Percentiles rank a stretch among this genome's conserved stretches.
These are phyloP conservation scores for Erebia ligea DNA, from an alignment of 2,888 invertebrate species.

Conservation along the genomic window DNA sequence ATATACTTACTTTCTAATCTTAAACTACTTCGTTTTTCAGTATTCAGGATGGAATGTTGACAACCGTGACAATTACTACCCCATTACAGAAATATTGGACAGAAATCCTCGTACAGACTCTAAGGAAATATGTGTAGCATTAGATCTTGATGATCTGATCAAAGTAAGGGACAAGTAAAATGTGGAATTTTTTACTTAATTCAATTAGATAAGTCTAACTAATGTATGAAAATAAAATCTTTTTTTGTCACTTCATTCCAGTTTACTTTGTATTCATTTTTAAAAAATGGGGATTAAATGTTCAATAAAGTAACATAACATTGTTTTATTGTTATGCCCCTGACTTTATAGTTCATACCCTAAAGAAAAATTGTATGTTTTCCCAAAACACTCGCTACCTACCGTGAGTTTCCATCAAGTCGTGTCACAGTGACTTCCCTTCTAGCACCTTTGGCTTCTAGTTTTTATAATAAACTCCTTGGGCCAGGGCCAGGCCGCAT, in stretches of 20 bases:
- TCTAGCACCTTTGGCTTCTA: too few species aligned
- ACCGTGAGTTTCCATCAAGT: too few species aligned
- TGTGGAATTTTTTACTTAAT: conserved; percentile 66
- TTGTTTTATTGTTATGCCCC: conserved; percentile 38
- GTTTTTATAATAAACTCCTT: too few species aligned
- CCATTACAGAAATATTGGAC: conserved; percentile 82
- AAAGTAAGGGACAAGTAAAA: conserved; percentile 81
- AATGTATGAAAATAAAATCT: conserved; percentile 64
- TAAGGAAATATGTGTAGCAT: conserved; percentile 81
- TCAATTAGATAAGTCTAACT: conserved; percentile 76
- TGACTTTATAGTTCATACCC: conserved; percentile 18
- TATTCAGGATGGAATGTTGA: conserved; percentile 85
- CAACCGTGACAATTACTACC: conserved; percentile 83
- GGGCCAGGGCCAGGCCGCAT: too few species aligned
- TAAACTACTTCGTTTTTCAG: conserved; percentile 60
- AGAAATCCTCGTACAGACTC: conserved; percentile 79
- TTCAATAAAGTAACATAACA: conserved; percentile 62
- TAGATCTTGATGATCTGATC: conserved; percentile 81
- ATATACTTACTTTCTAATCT: conserved; percentile 21
- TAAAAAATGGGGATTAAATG: conserved; percentile 76
- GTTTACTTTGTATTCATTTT: conserved; percentile 75
- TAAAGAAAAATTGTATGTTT: too few species aligned
- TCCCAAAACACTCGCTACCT: too few species aligned
- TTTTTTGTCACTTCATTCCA: conserved; percentile 80
- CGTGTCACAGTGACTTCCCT: too few species aligned